phyloP scores from a whole-genome alignment of 2,113 vertebrate species.

The rabbit (Oryctolagus cuniculus) region DNA sequence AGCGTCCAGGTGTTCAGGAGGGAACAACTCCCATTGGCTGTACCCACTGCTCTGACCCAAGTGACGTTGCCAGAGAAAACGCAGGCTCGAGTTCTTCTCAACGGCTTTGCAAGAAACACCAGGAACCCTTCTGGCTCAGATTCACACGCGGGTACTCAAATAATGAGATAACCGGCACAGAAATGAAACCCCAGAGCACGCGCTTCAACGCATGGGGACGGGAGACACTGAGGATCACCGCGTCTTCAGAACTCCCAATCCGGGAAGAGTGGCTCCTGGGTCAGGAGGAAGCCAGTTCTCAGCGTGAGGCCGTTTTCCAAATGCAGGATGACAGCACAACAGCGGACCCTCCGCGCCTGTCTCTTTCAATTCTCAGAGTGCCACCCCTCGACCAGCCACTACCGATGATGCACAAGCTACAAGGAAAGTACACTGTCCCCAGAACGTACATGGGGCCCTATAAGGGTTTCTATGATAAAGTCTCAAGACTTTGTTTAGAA shows the following conservation, averaged over 20 bases:
- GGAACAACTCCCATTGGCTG: not conserved
- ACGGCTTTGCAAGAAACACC: not conserved
- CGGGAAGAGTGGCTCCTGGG: not conserved
- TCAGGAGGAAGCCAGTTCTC: conserved; percentile 35
- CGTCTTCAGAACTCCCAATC: conserved; percentile 47
- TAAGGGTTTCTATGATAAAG: conserved; percentile 75
- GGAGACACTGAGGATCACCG: not conserved
- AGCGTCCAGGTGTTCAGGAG: not conserved
- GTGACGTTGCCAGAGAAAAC: conserved; percentile 12
- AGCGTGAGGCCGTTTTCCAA: conserved; percentile 41
- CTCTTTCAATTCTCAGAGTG: conserved; percentile 77
- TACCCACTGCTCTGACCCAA: not conserved
- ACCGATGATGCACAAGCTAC: conserved; percentile 76
- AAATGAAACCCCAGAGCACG: conserved; percentile 5
- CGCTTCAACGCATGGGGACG: not conserved
- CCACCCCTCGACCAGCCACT: conserved; percentile 60
- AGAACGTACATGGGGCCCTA: conserved; percentile 58
- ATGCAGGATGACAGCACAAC: conserved; percentile 1
- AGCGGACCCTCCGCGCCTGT: conserved; percentile 55
- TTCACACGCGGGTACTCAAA: conserved; percentile 49
- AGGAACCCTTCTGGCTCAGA: not conserved
- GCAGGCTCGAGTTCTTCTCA: not conserved
- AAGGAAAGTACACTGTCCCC: conserved; percentile 65
- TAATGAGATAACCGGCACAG: conserved; percentile 54
- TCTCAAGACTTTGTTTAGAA: conserved; percentile 60